phyloP scores from a whole-genome alignment of 2,113 vertebrate genomes.

The Rhipidura dahli region DNA sequence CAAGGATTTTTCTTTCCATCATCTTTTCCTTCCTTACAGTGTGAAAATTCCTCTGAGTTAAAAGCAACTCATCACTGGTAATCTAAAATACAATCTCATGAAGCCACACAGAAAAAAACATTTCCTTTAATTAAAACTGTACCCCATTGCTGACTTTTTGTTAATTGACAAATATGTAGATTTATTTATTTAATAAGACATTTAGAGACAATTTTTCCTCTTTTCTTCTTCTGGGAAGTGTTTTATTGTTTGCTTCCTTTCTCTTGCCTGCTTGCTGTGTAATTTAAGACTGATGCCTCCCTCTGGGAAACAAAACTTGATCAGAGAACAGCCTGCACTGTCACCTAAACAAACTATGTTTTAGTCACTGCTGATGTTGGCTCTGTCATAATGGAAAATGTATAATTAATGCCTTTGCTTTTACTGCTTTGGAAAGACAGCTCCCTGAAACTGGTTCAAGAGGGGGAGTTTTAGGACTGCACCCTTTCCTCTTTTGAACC shows the following conservation, averaged over 20 bases:
- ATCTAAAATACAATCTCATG: neutral
- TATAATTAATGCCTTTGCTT: conserved; percentile 75
- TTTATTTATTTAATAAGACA: conserved; percentile 46
- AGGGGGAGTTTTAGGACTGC: conserved; percentile 28
- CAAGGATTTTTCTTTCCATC: neutral
- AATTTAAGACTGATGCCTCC: conserved; percentile 76
- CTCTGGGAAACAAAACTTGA: conserved; percentile 74
- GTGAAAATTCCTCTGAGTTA: neutral
- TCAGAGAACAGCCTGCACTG: conserved; percentile 72
- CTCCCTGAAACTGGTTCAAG: conserved; percentile 60
- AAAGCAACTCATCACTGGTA: neutral
- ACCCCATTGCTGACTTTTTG: neutral
- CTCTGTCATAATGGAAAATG: conserved; percentile 75
- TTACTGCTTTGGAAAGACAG: conserved; percentile 67
- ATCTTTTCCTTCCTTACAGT: neutral
- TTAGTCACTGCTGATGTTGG: conserved; percentile 71
- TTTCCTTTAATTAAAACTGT: conserved; percentile 20
- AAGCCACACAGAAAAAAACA: neutral
- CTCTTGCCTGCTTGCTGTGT: conserved; percentile 70
- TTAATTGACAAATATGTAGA: neutral
- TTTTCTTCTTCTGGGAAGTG: conserved; percentile 40
- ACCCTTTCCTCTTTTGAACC: neutral
- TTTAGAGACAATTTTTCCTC: conserved; percentile 11
- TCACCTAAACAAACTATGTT: conserved; percentile 76
- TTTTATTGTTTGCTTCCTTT: conserved; percentile 70